A percentile compares a stretch with the other conserved stretches of the same genome.
Evolutionary conservation across 2,888 invertebrate genomes (phyloP).

Genomic region (Lissonota sp.): DNA sequence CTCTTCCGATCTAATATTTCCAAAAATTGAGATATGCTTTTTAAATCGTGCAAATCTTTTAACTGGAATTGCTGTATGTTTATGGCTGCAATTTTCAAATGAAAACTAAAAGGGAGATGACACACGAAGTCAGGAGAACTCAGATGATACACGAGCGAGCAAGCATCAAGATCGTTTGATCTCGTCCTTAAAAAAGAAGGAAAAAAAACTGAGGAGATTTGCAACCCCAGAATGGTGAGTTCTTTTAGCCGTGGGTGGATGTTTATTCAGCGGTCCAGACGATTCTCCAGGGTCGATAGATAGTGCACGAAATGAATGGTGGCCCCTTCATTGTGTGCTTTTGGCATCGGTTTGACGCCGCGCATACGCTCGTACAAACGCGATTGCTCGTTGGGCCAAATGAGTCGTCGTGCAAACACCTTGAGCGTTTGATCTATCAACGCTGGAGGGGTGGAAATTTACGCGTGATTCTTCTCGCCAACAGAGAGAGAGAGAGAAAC

Average conservation of each 20-base stretch:
- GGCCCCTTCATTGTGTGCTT: background rate
- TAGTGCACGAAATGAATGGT: conserved; percentile 6
- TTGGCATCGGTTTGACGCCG: background rate
- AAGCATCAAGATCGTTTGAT: too few species aligned
- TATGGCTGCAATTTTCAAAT: too few species aligned
- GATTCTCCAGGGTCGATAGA: conserved; percentile 21
- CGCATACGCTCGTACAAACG: background rate
- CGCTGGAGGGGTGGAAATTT: conserved; percentile 2
- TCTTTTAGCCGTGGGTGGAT: background rate
- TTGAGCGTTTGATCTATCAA: conserved; percentile 45
- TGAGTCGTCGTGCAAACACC: conserved; percentile 17
- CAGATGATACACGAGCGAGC: too few species aligned
- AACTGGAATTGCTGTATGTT: too few species aligned
- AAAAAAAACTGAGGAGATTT: background rate
- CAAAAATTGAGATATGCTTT: too few species aligned
- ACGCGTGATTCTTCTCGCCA: conserved; percentile 30
- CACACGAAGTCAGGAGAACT: too few species aligned
- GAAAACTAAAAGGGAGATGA: too few species aligned
- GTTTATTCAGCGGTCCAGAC: conserved; percentile 46
- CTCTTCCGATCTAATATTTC: too few species aligned
- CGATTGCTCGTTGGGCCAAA: background rate
- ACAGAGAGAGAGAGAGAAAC: background rate
- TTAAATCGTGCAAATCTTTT: too few species aligned
- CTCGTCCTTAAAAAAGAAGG: too few species aligned
- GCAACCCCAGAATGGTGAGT: background rate